A percentile compares a stretch with the other conserved stretches of the same genome.
Conservation (phyloP, 2,888 invertebrate genomes). For the Scaptomyza cyrtandrae region DNA sequence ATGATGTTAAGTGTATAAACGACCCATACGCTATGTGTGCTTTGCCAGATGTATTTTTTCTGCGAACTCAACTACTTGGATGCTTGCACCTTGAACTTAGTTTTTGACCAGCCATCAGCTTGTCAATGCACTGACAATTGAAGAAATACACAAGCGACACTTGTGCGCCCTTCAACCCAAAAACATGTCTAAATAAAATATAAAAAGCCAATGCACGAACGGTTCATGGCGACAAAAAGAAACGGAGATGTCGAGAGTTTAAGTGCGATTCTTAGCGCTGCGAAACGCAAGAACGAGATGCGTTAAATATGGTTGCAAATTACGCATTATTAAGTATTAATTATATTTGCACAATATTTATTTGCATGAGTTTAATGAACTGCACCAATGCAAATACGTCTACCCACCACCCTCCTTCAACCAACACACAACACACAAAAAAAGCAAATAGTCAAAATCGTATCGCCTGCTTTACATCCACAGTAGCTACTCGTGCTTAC, state of each 20-base stretch:
- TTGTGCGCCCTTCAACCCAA: slow-evolving; percentile 65
- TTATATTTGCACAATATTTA: slow-evolving; percentile 66
- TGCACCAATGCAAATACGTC: slow-evolving; percentile 59
- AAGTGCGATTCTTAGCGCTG: slow-evolving; percentile 50
- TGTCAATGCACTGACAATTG: slow-evolving; percentile 59
- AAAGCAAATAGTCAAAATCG: slow-evolving; percentile 62
- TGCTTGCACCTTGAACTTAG: slow-evolving; percentile 62
- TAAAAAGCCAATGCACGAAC: slow-evolving; percentile 55
- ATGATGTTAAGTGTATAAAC: slow-evolving; percentile 9
- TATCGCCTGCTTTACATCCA: slow-evolving; percentile 36
- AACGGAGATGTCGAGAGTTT: not conserved
- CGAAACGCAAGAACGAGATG: slow-evolving; percentile 26
- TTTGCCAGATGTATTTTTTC: slow-evolving; percentile 29
- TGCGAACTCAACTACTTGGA: slow-evolving; percentile 22
- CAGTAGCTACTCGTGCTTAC: slow-evolving; percentile 20
- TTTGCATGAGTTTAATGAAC: slow-evolving; percentile 73
- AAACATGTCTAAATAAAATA: slow-evolving; percentile 23
- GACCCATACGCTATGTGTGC: slow-evolving; percentile 16
- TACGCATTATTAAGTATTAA: slow-evolving; percentile 53
- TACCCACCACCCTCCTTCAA: not conserved
- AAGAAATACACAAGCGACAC: slow-evolving; percentile 42
- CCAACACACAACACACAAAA: slow-evolving; percentile 18
- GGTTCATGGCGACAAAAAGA: not conserved
- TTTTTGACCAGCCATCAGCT: slow-evolving; percentile 61
- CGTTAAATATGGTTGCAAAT: slow-evolving; percentile 33